phyloP scores from a whole-genome alignment of 2,888 invertebrate species.

The Sminthurides aquaticus region DNA sequence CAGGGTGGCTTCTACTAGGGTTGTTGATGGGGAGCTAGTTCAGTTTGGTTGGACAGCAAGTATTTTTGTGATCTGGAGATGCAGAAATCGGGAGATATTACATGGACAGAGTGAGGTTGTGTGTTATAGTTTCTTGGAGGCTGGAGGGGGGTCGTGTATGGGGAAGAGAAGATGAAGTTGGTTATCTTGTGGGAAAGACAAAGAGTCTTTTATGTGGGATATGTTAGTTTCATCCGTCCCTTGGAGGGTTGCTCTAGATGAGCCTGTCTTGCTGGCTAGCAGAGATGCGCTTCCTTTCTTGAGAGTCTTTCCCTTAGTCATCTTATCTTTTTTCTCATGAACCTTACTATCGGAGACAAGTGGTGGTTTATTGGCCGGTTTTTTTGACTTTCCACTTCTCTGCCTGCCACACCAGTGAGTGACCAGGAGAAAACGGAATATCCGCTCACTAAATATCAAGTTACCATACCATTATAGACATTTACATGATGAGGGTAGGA shows the following conservation, averaged over 20 bases:
- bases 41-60: neutral
- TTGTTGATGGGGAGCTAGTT: neutral
- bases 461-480: no score
- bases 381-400: neutral
- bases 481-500: no score
- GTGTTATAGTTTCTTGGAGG: neutral
- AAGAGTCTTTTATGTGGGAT: neutral
- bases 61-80: neutral
- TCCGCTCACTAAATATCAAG: neutral
- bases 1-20: neutral
- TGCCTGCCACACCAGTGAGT: no score
- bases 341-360: neutral
- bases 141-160: neutral
- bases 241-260: neutral
- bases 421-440: neutral
- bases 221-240: neutral
- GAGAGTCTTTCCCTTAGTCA: neutral
- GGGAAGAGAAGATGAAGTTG: neutral
- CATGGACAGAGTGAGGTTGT: no score
- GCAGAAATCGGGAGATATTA: neutral
- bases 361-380: neutral
- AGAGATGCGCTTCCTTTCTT: neutral
- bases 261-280: neutral
- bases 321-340: neutral
- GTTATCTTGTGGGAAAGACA: conserved; percentile 1